A percentile compares a stretch with the other conserved stretches of the same genome.
These are phyloP conservation scores for Ibidorhyncha struthersii DNA, from an alignment of 2,113 vertebrate genomes.

Conservation along the genomic window DNA sequence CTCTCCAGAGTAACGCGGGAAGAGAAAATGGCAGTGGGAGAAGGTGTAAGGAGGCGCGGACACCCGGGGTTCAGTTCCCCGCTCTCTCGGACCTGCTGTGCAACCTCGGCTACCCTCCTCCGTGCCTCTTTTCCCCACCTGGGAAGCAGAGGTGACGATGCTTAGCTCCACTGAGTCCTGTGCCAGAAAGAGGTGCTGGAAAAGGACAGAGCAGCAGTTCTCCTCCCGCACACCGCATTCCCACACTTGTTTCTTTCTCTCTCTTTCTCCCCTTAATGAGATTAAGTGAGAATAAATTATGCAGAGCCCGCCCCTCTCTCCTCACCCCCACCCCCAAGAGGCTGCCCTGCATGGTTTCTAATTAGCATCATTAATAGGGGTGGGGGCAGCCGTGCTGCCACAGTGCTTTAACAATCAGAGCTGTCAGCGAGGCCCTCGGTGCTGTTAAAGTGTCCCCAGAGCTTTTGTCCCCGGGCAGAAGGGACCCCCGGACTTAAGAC, in stretches of 20 bases:
- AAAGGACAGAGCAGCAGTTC: not conserved
- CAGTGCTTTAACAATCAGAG: slow-evolving; percentile 20
- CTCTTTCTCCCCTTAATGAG: not conserved
- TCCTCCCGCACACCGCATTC: fast-evolving
- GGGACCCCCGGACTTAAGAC: not conserved
- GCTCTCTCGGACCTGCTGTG: not conserved
- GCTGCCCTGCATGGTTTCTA: slow-evolving; percentile 3
- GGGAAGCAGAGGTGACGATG: not conserved
- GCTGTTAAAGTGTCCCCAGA: not conserved
- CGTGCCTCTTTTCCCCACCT: not conserved
- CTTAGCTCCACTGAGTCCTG: fast-evolving
- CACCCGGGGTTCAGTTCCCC: not conserved
- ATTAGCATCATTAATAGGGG: slow-evolving; percentile 49
- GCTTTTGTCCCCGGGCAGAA: slow-evolving; percentile 32
- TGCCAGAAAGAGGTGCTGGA: fast-evolving
- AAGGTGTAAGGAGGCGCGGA: not conserved
- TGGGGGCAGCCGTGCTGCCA: not conserved
- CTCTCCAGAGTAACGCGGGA: fast-evolving
- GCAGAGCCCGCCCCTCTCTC: not conserved
- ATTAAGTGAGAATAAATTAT: slow-evolving; percentile 49
- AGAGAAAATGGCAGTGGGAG: fast-evolving
- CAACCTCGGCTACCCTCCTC: not conserved
- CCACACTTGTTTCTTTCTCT: not conserved
- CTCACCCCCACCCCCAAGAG: not conserved
- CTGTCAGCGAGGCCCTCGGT: not conserved